A percentile compares a stretch with the other conserved stretches of the same genome.
phyloP scores from a whole-genome alignment of 2,113 vertebrate species.

The Rhizomys pruinosus region DNA sequence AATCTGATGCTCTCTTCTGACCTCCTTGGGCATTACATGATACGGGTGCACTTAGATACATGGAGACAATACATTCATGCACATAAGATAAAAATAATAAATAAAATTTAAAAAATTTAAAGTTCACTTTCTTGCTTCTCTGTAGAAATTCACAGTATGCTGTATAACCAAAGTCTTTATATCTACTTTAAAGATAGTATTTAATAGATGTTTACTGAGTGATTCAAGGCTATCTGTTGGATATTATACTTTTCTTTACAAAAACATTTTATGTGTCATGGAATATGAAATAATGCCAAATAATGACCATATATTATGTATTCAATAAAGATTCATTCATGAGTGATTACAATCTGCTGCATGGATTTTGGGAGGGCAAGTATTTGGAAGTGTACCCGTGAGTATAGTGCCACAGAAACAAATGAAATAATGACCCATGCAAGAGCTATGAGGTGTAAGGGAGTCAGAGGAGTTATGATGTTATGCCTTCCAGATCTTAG shows the following conservation, averaged over 20 bases:
- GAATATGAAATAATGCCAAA: constrained; percentile 40
- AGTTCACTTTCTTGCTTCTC: too few species aligned
- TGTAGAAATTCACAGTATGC: neutral
- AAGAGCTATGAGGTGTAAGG: neutral
- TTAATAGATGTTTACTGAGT: constrained; percentile 13
- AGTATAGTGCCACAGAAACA: neutral
- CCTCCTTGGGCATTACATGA: too few species aligned
- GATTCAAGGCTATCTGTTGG: constrained; percentile 10
- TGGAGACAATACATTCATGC: too few species aligned
- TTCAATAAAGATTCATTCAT: neutral
- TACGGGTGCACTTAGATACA: too few species aligned
- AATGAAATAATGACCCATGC: neutral
- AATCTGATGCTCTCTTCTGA: too few species aligned
- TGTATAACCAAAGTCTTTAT: neutral
- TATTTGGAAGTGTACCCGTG: constrained; percentile 6
- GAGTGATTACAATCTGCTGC: constrained; percentile 2
- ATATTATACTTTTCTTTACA: neutral
- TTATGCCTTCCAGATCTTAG: neutral
- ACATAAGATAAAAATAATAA: too few species aligned
- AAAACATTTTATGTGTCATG: neutral
- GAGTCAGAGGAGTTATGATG: neutral
- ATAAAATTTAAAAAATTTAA: too few species aligned
- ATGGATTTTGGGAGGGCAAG: neutral
- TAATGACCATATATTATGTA: neutral
- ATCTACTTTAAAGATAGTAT: neutral